Conservation (phyloP, 2,113 vertebrate genomes). For the Apus apus region DNA sequence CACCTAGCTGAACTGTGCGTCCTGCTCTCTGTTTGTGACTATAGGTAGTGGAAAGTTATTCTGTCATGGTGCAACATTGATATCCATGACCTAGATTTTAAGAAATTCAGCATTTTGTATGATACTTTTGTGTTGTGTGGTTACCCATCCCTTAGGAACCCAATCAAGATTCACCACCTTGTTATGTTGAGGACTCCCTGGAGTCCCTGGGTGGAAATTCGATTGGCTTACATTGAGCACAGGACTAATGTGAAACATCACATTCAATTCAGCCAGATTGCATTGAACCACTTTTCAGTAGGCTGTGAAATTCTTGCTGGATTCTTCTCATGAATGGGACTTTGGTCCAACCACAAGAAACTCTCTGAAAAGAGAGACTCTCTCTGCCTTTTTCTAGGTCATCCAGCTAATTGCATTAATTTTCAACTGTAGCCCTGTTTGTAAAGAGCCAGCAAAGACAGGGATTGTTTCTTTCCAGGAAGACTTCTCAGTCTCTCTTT, state of each 20-base stretch:
- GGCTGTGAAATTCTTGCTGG: constrained; percentile 46
- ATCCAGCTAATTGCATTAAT: constrained; percentile 44
- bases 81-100: neutral
- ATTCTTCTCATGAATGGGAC: constrained; percentile 29
- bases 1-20: neutral
- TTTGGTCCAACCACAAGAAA: constrained; percentile 27
- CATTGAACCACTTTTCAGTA: constrained; percentile 24
- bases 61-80: neutral
- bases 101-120: neutral
- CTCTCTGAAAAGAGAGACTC: neutral
- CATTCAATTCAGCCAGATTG: neutral
- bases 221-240: neutral
- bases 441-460: constrained; percentile 47
- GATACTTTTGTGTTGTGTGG: neutral
- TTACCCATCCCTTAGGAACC: neutral
- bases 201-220: neutral
- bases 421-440: neutral
- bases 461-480: constrained; percentile 27
- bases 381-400: constrained; percentile 29
- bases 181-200: neutral
- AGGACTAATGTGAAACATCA: constrained; percentile 2
- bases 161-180: neutral
- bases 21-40: neutral
- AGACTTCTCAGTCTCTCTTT: constrained; percentile 27
- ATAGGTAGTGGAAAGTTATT: neutral